These are phyloP conservation scores for Strix uralensis DNA, from an alignment of 2,113 vertebrate genomes.

Conservation along the genomic window DNA sequence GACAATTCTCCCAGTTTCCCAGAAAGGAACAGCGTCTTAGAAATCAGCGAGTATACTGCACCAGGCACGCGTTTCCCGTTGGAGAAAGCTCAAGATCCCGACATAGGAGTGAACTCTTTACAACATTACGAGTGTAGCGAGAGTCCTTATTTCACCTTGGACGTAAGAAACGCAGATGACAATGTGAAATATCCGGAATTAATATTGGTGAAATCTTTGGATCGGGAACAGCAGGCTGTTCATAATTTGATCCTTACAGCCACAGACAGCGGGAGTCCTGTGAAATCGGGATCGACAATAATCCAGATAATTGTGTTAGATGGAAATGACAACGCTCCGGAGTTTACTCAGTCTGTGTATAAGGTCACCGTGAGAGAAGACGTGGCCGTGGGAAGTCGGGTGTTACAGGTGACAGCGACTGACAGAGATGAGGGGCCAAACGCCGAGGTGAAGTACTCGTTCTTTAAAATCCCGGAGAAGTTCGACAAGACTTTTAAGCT, in stretches of 20 bases:
- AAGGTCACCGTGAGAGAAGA: constrained; percentile 51
- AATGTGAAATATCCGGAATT: constrained; percentile 63
- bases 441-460: constrained; percentile 55
- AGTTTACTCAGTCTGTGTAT: constrained; percentile 60
- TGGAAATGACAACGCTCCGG: constrained; percentile 68
- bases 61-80: constrained; percentile 44
- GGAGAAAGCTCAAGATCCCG: constrained; percentile 59
- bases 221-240: constrained; percentile 51
- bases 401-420: constrained; percentile 52
- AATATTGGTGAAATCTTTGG: constrained; percentile 55
- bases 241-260: constrained; percentile 60
- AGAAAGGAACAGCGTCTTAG: constrained; percentile 36
- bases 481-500: constrained; percentile 38
- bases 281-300: constrained; percentile 6
- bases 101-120: constrained; percentile 61
- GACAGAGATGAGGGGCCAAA: constrained; percentile 68
- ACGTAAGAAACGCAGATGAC: constrained; percentile 43
- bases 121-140: constrained; percentile 54
- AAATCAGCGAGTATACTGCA: constrained; percentile 55
- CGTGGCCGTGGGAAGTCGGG: background rate
- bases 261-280: constrained; percentile 46
- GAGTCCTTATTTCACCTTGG: constrained; percentile 63
- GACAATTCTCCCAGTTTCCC: constrained; percentile 62
- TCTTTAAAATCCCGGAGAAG: constrained; percentile 31
- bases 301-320: constrained; percentile 49